Conservation (phyloP, 1,140 invertebrate species). For the Oreohelix idahoensis region DNA sequence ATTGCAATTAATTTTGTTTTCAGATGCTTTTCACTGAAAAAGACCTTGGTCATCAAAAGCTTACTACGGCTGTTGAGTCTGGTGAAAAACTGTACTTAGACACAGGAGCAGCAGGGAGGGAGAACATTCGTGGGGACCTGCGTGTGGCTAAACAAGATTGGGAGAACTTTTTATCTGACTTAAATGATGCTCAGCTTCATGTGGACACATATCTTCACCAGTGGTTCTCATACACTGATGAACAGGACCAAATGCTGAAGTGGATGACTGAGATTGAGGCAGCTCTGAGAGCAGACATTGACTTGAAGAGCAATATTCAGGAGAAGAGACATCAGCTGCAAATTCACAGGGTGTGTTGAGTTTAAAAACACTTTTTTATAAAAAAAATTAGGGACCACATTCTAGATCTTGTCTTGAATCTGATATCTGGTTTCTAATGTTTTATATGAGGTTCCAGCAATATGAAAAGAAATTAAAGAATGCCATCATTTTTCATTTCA, state of each 20-base stretch:
- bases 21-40: constrained; percentile 85
- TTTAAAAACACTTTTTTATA: not conserved
- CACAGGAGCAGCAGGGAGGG: constrained; percentile 90
- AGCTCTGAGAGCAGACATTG: constrained; percentile 78
- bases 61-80: constrained; percentile 81
- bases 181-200: constrained; percentile 77
- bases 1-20: constrained; percentile 64
- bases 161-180: constrained; percentile 86
- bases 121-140: constrained; percentile 87
- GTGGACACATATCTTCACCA: constrained; percentile 70
- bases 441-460: no score
- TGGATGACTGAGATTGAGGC: constrained; percentile 93
- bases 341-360: constrained; percentile 82
- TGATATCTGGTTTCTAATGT: no score
- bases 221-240: constrained; percentile 80
- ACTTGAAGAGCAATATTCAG: constrained; percentile 84
- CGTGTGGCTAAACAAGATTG: constrained; percentile 82
- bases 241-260: constrained; percentile 82
- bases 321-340: constrained; percentile 89
- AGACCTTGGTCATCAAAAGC: constrained; percentile 86
- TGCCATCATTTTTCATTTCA: no score
- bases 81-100: constrained; percentile 92
- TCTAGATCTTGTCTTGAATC: no score
- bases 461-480: no score
- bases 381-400: no score